Conservation (phyloP, 2,888 invertebrate genomes). For the Argyresthia albistria region DNA sequence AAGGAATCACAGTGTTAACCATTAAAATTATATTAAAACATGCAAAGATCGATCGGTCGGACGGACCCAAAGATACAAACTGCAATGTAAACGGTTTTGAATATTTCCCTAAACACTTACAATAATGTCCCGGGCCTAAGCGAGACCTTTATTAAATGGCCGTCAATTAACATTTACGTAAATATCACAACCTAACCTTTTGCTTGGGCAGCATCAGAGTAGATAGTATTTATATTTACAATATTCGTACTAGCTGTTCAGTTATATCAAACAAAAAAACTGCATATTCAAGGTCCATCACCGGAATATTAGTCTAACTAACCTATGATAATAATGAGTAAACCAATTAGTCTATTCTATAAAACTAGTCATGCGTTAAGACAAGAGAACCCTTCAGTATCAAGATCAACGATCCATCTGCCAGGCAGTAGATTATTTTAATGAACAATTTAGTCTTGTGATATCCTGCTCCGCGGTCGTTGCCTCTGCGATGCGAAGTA, state of each 20-base stretch:
- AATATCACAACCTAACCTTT: conserved; percentile 3
- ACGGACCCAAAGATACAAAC: background rate
- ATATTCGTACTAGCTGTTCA: too few relatives aligned
- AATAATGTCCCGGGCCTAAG: background rate
- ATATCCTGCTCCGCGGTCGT: background rate
- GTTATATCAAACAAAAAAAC: too few relatives aligned
- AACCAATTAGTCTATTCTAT: too few relatives aligned
- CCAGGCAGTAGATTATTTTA: background rate
- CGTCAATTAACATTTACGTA: conserved; percentile 1
- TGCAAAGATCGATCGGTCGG: background rate
- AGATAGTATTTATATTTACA: too few relatives aligned
- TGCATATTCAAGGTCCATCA: too few relatives aligned
- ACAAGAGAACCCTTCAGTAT: too few relatives aligned
- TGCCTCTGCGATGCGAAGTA: background rate
- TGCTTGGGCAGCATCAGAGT: background rate
- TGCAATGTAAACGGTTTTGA: background rate
- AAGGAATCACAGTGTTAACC: background rate
- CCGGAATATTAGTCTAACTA: too few relatives aligned
- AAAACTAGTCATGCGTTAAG: too few relatives aligned
- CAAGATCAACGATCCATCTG: too few relatives aligned
- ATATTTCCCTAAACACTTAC: background rate
- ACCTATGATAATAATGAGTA: too few relatives aligned
- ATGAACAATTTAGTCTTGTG: background rate
- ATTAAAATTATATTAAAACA: background rate
- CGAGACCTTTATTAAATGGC: background rate